phyloP scores from a whole-genome alignment of 2,113 vertebrate genomes.

The Myotis davidii region DNA sequence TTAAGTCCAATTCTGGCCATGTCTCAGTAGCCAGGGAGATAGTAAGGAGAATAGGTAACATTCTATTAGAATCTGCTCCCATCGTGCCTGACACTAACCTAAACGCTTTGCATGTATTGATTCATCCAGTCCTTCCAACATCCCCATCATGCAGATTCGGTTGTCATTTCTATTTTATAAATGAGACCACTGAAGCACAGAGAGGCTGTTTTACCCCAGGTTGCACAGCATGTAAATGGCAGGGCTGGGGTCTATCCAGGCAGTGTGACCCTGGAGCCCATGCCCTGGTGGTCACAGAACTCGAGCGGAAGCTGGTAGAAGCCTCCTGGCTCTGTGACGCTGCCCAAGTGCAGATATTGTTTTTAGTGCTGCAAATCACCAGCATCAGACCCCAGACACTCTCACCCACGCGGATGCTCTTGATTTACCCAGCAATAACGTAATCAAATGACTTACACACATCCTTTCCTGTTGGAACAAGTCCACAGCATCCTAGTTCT shows the following conservation, averaged over 20 bases:
- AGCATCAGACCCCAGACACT: accelerated
- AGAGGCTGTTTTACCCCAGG: background rate
- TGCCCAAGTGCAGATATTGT: background rate
- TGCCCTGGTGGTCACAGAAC: background rate
- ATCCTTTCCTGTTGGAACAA: background rate
- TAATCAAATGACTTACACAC: background rate
- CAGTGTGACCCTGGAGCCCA: too few species aligned
- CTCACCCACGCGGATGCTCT: background rate
- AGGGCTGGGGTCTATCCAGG: background rate
- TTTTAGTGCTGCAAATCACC: background rate
- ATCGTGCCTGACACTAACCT: background rate
- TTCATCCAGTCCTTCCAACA: background rate
- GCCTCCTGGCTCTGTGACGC: background rate
- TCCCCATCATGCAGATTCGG: background rate
- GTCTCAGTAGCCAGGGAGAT: background rate
- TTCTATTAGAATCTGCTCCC: background rate
- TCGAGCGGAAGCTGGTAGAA: background rate
- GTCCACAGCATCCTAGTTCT: background rate
- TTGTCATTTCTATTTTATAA: background rate
- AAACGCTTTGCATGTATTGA: background rate
- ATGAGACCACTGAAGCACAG: background rate
- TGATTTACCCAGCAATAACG: background rate
- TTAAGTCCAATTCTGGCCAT: background rate
- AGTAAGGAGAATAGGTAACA: background rate
- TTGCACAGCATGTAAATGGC: background rate